Conservation (phyloP, 2,113 vertebrate species). For the Onychorhynchus coronatus region DNA sequence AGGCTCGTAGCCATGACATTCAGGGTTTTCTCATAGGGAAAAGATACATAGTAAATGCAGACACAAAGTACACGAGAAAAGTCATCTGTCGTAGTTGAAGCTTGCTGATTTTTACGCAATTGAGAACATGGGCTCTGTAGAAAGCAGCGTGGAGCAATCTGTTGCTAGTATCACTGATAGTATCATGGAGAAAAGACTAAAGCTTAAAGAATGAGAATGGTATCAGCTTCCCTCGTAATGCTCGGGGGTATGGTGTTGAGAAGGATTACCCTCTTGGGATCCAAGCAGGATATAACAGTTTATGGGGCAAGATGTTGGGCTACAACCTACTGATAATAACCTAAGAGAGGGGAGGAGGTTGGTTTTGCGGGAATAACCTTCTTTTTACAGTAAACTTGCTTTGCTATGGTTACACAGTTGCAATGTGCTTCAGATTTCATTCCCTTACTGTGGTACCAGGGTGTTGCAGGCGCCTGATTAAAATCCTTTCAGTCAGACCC, state of each 20-base stretch:
- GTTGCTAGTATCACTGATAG: background rate
- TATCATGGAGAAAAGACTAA: background rate
- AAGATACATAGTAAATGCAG: background rate
- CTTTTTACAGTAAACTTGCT: background rate
- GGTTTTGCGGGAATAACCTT: background rate
- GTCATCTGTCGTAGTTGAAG: background rate
- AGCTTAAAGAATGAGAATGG: fast-evolving
- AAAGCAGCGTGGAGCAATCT: background rate
- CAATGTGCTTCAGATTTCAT: background rate
- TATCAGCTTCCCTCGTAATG: background rate
- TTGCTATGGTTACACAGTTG: background rate
- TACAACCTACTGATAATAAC: background rate
- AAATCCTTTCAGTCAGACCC: background rate
- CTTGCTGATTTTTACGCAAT: background rate
- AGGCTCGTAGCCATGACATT: background rate
- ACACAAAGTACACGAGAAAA: background rate
- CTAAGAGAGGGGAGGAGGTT: background rate
- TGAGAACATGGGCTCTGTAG: background rate
- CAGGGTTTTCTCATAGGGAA: background rate
- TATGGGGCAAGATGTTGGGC: background rate
- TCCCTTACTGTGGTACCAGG: background rate
- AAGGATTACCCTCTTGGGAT: background rate
- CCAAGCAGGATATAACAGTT: background rate
- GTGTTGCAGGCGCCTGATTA: background rate
- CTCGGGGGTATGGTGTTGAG: fast-evolving